A percentile compares a stretch with the other conserved stretches of the same genome.
Conservation (phyloP, 2,888 invertebrate genomes). For the Andrena flavipes region DNA sequence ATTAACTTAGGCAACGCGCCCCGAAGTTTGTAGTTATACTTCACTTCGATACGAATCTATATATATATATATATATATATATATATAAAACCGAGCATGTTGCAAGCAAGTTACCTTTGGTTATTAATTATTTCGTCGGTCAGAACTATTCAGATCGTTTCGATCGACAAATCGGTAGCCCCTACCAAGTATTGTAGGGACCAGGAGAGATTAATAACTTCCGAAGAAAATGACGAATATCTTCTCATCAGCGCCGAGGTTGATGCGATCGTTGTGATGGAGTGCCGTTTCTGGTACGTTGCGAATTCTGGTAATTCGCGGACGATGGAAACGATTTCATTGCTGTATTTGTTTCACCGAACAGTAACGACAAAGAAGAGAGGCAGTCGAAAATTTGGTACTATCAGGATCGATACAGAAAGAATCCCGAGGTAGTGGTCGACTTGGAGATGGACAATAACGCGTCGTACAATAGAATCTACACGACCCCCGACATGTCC, state of each 20-base stretch:
- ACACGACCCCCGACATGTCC: slow-evolving; percentile 84
- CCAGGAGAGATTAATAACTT: slow-evolving; percentile 83
- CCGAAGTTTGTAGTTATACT: slow-evolving; percentile 1
- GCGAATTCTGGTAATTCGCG: not conserved
- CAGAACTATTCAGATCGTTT: slow-evolving; percentile 23
- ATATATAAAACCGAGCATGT: slow-evolving; percentile 18
- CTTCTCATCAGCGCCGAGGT: slow-evolving; percentile 84
- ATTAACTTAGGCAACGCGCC: not conserved
- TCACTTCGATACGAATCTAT: not conserved
- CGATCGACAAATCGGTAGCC: slow-evolving; percentile 60
- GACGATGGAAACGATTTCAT: not conserved
- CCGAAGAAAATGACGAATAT: slow-evolving; percentile 85
- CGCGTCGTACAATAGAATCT: slow-evolving; percentile 83
- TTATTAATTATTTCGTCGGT: slow-evolving; percentile 36
- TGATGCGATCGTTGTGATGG: slow-evolving; percentile 84
- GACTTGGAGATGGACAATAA: slow-evolving; percentile 85
- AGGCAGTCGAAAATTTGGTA: slow-evolving; percentile 86
- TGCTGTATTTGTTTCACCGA: not conserved
- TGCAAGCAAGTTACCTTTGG: slow-evolving; percentile 13
- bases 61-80: too few relatives aligned
- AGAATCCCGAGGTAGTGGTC: slow-evolving; percentile 82
- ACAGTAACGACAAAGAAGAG: slow-evolving; percentile 82
- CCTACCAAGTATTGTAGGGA: slow-evolving; percentile 84
- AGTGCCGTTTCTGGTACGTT: slow-evolving; percentile 86
- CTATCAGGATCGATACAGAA: slow-evolving; percentile 83